These are phyloP conservation scores for Miniopterus natalensis DNA, from an alignment of 2,113 vertebrate species.

Conservation along the genomic window DNA sequence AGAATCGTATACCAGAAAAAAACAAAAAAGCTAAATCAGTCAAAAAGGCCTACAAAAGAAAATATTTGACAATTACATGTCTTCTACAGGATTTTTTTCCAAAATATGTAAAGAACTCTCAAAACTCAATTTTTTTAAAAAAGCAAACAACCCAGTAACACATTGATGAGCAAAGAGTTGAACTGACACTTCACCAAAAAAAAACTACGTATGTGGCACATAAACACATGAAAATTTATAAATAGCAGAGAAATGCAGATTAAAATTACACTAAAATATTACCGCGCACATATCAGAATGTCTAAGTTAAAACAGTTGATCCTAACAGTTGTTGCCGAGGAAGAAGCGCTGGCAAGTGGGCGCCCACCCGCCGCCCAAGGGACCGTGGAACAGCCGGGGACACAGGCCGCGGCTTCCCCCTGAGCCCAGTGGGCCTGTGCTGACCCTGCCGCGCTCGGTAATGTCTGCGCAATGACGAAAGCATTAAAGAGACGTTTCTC, in stretches of 20 bases:
- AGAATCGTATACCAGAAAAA: background rate
- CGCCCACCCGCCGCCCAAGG: background rate
- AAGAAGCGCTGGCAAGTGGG: background rate
- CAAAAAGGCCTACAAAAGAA: conserved; percentile 7
- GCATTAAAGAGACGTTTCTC: background rate
- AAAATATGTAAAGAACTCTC: background rate
- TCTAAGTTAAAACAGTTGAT: background rate
- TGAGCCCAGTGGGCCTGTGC: too few species aligned
- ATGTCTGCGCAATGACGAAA: background rate
- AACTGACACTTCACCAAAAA: background rate
- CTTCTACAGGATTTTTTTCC: background rate
- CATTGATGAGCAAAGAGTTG: background rate
- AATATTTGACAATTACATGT: background rate
- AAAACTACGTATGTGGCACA: background rate
- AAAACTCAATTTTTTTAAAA: background rate
- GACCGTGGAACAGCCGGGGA: background rate
- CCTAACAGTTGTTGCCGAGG: background rate
- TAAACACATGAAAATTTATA: background rate
- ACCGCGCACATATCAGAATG: background rate
- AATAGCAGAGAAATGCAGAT: background rate
- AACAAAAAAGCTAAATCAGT: background rate
- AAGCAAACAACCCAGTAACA: background rate
- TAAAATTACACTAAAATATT: background rate
- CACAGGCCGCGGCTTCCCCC: too few species aligned
- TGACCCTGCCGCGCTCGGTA: background rate